Conservation (phyloP, 2,888 invertebrate genomes). For the Hipparchia semele region DNA sequence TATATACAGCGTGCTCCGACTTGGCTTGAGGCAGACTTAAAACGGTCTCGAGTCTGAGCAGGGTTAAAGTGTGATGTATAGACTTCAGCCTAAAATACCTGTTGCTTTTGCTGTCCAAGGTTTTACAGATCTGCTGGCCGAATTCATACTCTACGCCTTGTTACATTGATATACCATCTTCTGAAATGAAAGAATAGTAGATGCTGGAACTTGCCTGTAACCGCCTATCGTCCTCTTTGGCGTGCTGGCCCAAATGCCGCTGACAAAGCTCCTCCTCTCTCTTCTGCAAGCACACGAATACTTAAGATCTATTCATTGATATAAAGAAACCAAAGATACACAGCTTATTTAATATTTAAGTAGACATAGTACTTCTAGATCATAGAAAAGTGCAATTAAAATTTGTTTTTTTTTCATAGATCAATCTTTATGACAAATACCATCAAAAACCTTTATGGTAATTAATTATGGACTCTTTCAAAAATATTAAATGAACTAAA, state of each 20-base stretch:
- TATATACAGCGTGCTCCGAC: too few species aligned
- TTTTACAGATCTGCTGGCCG: neutral
- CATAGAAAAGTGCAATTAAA: neutral
- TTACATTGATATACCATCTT: neutral
- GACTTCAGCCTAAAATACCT: too few species aligned
- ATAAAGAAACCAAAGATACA: conserved; percentile 13
- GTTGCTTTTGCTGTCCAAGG: too few species aligned
- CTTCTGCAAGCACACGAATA: conserved; percentile 76
- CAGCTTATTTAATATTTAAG: neutral
- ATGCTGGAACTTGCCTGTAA: conserved; percentile 32
- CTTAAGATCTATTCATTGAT: conserved; percentile 21
- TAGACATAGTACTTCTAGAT: neutral
- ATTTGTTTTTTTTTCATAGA: too few species aligned
- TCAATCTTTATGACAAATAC: too few species aligned
- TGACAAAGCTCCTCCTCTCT: conserved; percentile 92
- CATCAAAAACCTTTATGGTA: too few species aligned
- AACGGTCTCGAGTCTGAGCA: too few species aligned
- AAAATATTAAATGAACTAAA: too few species aligned
- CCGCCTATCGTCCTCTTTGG: conserved; percentile 86
- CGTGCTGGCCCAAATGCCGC: conserved; percentile 91
- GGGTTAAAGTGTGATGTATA: too few species aligned
- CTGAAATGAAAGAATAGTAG: conserved; percentile 11
- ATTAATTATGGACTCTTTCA: too few species aligned
- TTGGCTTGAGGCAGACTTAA: too few species aligned
- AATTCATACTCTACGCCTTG: neutral